phyloP scores from a whole-genome alignment of 2,113 vertebrate species.

The Cyphomyrus plagiostoma region DNA sequence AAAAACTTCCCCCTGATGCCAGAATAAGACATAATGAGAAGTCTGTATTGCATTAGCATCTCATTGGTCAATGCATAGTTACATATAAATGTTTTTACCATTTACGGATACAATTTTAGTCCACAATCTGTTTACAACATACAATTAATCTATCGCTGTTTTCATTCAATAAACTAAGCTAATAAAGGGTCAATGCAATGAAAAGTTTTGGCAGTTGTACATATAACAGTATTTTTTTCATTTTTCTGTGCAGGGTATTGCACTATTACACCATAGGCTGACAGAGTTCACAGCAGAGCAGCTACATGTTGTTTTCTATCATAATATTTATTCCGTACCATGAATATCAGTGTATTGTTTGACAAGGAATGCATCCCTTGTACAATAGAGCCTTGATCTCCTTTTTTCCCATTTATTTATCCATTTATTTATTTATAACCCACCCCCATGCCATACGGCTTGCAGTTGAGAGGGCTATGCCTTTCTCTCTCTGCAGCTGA shows the following conservation, averaged over 20 bases:
- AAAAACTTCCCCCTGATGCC: constrained; percentile 14
- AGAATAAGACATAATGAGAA: constrained; percentile 4
- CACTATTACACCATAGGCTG: background rate
- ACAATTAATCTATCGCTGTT: background rate
- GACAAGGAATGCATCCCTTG: background rate
- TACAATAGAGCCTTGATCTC: background rate
- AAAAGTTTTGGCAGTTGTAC: background rate
- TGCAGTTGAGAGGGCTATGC: background rate
- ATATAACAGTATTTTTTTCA: background rate
- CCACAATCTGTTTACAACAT: background rate
- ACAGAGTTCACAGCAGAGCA: background rate
- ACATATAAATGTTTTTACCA: background rate
- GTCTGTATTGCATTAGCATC: background rate
- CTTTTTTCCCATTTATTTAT: background rate
- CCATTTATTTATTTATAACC: background rate
- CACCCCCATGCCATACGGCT: background rate
- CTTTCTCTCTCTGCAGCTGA: background rate
- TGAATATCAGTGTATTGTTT: background rate
- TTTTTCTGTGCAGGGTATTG: background rate
- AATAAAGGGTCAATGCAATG: background rate
- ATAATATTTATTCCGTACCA: background rate
- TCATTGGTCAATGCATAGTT: background rate
- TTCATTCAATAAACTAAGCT: background rate
- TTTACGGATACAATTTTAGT: no score
- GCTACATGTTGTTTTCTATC: background rate